Evolutionary conservation across 2,113 vertebrate genomes (phyloP).

Genomic region (Dicerorhinus sumatrensis): DNA sequence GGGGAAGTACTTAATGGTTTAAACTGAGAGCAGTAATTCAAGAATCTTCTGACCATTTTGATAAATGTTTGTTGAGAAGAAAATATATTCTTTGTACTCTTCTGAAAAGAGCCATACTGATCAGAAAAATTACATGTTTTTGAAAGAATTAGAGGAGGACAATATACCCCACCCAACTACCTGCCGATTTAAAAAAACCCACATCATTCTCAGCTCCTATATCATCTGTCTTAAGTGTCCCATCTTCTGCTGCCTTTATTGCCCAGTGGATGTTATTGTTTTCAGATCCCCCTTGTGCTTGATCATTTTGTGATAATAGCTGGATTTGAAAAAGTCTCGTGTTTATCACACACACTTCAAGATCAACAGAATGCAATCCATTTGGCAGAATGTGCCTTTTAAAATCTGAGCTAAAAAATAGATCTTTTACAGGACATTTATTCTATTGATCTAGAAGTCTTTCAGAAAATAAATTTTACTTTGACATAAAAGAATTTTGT

Average conservation of each 20-base stretch:
- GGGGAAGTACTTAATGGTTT: background rate
- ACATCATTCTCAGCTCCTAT: background rate
- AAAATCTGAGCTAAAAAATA: conserved; percentile 2
- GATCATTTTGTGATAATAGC: background rate
- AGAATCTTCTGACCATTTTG: background rate
- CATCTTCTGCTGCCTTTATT: background rate
- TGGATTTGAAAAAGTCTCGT: background rate
- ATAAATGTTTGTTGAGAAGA: background rate
- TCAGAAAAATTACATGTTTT: conserved; percentile 9
- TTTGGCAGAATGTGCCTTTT: background rate
- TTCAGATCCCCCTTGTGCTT: background rate
- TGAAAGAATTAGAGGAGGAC: background rate
- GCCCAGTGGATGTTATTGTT: too few species aligned
- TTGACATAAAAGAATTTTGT: background rate
- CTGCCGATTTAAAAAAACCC: background rate
- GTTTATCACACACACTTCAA: conserved; percentile 3
- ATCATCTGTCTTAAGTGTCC: accelerated
- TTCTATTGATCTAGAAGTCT: background rate
- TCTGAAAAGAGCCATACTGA: background rate
- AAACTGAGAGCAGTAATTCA: background rate
- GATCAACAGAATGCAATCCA: background rate
- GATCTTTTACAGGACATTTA: background rate
- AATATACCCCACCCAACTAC: background rate
- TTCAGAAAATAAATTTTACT: background rate
- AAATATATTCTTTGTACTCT: background rate